Base-by-base conservation (phyloP, 2,797 vertebrate genomes). In the Thunnus albacares region DNA sequence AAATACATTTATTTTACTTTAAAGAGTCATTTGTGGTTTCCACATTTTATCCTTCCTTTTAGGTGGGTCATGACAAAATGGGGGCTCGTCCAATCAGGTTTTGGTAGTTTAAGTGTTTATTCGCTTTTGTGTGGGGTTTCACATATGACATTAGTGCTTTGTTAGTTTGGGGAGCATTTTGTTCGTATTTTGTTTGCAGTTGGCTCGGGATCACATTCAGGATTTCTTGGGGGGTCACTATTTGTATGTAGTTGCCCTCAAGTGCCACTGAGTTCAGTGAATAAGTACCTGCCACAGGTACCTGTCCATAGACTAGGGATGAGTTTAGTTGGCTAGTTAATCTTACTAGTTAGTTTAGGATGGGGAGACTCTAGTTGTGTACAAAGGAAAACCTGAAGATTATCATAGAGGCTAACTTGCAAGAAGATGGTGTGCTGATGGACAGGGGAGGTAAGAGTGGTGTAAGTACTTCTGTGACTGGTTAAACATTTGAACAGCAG, bases 311-410 rank as follows among this genome's bases (percentile, higher is more conserved):
- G 35, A 45, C 49, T 63, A 55, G 1, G 12, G 51, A 41, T 24
- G 26, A 33, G 51, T 45, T 60, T 60, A 35, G 57, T 33, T 60
- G 35, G 57, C 45, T 60, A 35, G 26, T 10, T 33, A n/a, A 33
- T 60, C 3, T 12, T 9, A 35, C 9, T 43, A 0, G 38, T 45
- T 3, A 15, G 58, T 62, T 66, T 35, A 53, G n/a, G 3, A 33
- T 8, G 17, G 0, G 59, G 60, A 43, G 24, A 11, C 0, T 15
- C 57, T 0, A 52, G 28, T 71, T 41, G 17, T 52, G 20, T 30
- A 30, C 3, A 51, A 67, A 76, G 58, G 41, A 57, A 12, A 59
- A 51, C 18, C 45, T 76, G 22, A 68, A 68, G 18, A 30, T 4
- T 28, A 51, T 66, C 18, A 51, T 66, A 51, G 24, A 49, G 18